Percentiles rank a stretch among this genome's conserved stretches.
Conservation (phyloP, 2,888 invertebrate genomes). For the Hyposoter dolosus region DNA sequence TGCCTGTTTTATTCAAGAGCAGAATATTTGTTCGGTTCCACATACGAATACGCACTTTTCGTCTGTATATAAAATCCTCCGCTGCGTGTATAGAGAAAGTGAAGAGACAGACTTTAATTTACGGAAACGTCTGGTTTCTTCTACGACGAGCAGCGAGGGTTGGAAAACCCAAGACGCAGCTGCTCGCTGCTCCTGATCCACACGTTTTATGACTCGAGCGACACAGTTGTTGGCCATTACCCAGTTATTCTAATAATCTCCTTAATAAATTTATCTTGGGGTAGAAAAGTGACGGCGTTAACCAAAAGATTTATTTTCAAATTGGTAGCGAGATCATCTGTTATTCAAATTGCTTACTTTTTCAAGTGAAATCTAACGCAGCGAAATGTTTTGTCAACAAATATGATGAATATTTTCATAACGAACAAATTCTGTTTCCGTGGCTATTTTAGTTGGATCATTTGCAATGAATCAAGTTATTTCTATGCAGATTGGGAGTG, state of each 20-base stretch:
- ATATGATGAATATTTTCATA: neutral
- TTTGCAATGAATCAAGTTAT: neutral
- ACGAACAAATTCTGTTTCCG: no score
- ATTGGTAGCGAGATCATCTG: neutral
- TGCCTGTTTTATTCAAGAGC: slow-evolving; percentile 1
- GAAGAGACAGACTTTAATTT: slow-evolving; percentile 34
- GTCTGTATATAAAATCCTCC: neutral
- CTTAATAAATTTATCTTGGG: slow-evolving; percentile 10
- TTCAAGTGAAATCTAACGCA: neutral
- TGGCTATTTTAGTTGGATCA: neutral
- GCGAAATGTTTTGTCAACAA: neutral
- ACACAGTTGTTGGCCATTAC: slow-evolving; percentile 15
- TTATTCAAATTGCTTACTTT: neutral
- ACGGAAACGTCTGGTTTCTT: slow-evolving; percentile 20
- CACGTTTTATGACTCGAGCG: neutral
- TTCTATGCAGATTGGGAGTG: neutral
- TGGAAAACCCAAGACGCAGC: slow-evolving; percentile 51
- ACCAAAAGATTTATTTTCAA: neutral
- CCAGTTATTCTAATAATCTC: slow-evolving; percentile 6
- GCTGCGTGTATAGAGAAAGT: slow-evolving; percentile 1
- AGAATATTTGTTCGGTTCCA: slow-evolving; percentile 34
- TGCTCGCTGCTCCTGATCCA: slow-evolving; percentile 1
- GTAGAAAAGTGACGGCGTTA: neutral
- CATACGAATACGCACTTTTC: slow-evolving; percentile 32
- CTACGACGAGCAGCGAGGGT: slow-evolving; percentile 18